These are phyloP conservation scores for Rhagonycha lutea DNA, from an alignment of 2,888 invertebrate species.

Conservation along the genomic window DNA sequence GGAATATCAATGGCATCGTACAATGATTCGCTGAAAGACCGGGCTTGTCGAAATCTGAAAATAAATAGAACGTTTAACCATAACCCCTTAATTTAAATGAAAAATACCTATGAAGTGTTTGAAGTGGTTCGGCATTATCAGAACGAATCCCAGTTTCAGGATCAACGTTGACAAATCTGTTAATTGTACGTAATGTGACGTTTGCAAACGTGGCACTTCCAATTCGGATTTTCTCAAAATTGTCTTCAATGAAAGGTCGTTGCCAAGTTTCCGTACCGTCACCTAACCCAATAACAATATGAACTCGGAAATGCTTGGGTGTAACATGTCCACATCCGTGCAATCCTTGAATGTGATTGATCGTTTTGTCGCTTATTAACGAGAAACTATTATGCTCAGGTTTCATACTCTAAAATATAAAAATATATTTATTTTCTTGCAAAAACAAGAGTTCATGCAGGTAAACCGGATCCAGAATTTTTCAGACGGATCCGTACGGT, in stretches of 20 bases:
- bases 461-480: too few species aligned
- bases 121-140: neutral
- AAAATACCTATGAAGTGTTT: neutral
- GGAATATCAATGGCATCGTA: neutral
- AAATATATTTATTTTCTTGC: too few species aligned
- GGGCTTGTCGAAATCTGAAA: neutral
- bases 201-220: neutral
- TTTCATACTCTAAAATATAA: neutral
- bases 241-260: neutral
- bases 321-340: neutral
- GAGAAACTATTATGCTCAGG: neutral
- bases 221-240: neutral
- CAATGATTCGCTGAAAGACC: neutral
- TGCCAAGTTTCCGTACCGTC: neutral
- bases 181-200: neutral
- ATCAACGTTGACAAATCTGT: neutral
- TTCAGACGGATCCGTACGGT: too few species aligned
- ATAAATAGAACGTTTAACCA: neutral
- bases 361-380: neutral
- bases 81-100: neutral
- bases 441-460: too few species aligned
- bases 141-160: neutral
- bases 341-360: neutral
- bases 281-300: neutral
- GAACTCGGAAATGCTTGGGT: neutral